Percentiles rank a stretch among this genome's conserved stretches.
Evolutionary conservation across 2,888 invertebrate genomes (phyloP).

Genomic region (Clepsis dumicolana): DNA sequence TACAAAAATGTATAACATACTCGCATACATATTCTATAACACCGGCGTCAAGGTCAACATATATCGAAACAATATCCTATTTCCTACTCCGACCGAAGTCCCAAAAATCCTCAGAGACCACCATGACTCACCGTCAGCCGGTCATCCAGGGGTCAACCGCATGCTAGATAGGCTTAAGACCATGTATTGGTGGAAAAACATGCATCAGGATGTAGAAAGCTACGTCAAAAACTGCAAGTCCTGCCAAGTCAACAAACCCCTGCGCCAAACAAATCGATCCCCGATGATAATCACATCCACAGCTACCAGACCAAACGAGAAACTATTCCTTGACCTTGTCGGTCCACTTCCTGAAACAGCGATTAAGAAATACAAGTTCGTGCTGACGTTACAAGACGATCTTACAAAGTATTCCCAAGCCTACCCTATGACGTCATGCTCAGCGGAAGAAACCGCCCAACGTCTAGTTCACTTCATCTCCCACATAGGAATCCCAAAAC

Average conservation of each 20-base stretch:
- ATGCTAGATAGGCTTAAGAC: background rate
- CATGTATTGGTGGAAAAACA: background rate
- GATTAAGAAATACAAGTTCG: conserved; percentile 40
- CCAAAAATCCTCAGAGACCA: background rate
- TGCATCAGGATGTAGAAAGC: background rate
- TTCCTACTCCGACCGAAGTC: background rate
- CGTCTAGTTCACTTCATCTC: conserved; percentile 45
- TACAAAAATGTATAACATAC: background rate
- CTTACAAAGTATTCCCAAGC: conserved; percentile 46
- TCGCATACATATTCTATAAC: background rate
- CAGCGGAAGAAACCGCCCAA: conserved; percentile 45
- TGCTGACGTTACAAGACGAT: conserved; percentile 48
- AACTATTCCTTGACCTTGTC: conserved; percentile 42
- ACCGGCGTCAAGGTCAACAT: background rate
- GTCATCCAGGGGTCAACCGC: background rate
- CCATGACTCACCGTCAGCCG: background rate
- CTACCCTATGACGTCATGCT: conserved; percentile 37
- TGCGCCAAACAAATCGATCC: conserved; percentile 2
- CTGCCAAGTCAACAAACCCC: conserved; percentile 42
- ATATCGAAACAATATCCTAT: background rate
- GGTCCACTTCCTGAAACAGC: conserved; percentile 47
- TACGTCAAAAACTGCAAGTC: conserved; percentile 39
- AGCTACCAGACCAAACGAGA: conserved; percentile 28
- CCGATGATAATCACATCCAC: conserved; percentile 31
- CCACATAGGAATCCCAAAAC: conserved; percentile 45